phyloP scores from a whole-genome alignment of 2,888 invertebrate species.

The Sarcophaga caerulescens region DNA sequence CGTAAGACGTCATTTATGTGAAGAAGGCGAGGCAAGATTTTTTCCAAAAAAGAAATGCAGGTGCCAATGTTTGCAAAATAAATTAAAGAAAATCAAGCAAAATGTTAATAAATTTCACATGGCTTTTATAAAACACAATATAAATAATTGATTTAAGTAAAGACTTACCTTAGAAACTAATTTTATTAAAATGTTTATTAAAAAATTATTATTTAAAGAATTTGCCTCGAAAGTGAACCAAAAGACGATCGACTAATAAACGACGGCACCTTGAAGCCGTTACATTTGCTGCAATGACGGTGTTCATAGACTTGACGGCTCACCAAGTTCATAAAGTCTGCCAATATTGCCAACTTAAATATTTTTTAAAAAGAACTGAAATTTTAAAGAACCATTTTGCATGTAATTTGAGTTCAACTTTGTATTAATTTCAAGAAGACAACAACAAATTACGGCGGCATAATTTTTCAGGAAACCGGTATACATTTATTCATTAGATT shows the following conservation, averaged over 20 bases:
- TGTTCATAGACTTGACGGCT: too few relatives aligned
- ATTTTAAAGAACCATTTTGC: too few relatives aligned
- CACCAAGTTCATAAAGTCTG: too few relatives aligned
- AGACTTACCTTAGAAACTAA: conserved; percentile 54
- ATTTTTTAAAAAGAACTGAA: too few relatives aligned
- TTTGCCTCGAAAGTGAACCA: conserved; percentile 40
- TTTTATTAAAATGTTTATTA: conserved; percentile 27
- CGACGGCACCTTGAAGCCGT: neutral
- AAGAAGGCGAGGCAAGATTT: conserved; percentile 58
- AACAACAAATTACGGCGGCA: too few relatives aligned
- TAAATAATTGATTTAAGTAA: conserved; percentile 18
- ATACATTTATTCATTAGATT: too few relatives aligned
- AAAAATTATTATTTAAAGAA: conserved; percentile 31
- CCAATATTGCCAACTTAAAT: too few relatives aligned
- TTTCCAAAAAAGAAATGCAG: conserved; percentile 50
- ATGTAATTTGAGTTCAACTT: too few relatives aligned
- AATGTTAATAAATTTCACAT: neutral
- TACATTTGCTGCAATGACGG: neutral
- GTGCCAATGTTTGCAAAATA: conserved; percentile 54
- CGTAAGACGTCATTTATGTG: conserved; percentile 55
- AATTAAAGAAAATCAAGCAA: conserved; percentile 12
- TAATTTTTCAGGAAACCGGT: too few relatives aligned
- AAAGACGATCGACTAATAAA: neutral
- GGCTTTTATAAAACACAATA: neutral
- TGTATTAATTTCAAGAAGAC: too few relatives aligned